A percentile compares a stretch with the other conserved stretches of the same genome.
Evolutionary conservation across 1,140 invertebrate species (phyloP).

Genomic region (Drosophila serrata): DNA sequence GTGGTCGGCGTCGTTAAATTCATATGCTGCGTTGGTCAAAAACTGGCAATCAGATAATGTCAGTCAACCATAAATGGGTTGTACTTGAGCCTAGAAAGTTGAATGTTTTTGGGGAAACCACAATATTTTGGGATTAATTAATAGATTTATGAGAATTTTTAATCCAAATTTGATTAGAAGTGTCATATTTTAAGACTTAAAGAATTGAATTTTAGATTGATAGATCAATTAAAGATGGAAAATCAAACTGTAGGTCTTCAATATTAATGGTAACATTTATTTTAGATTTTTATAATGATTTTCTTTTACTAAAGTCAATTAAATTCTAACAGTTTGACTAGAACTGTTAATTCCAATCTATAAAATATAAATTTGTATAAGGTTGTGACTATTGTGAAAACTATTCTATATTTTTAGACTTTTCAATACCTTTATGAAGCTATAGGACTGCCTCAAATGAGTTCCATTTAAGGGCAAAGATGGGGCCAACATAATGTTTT

Average conservation of each 20-base stretch:
- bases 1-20: conserved; percentile 66
- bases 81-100: not conserved
- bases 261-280: not conserved
- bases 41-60: conserved; percentile 41
- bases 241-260: not conserved
- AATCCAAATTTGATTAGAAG: too few relatives aligned
- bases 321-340: too few relatives aligned
- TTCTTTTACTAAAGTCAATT: too few relatives aligned
- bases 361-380: too few relatives aligned
- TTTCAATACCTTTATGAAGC: conserved; percentile 46
- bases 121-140: not conserved
- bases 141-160: not conserved
- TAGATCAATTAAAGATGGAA: not conserved
- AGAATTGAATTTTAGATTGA: not conserved
- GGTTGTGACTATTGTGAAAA: not conserved
- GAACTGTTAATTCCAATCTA: too few relatives aligned
- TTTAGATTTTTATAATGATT: not conserved
- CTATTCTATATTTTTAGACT: conserved; percentile 8
- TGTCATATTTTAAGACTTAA: not conserved
- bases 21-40: conserved; percentile 73
- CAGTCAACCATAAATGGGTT: conserved; percentile 15
- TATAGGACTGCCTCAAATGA: conserved; percentile 12
- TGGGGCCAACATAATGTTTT: conserved; percentile 27
- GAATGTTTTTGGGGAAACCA: not conserved
- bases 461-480: conserved; percentile 19